Percentiles rank a stretch among this genome's conserved stretches.
Conservation (phyloP, 2,888 invertebrate genomes). For the Lypha dubia region DNA sequence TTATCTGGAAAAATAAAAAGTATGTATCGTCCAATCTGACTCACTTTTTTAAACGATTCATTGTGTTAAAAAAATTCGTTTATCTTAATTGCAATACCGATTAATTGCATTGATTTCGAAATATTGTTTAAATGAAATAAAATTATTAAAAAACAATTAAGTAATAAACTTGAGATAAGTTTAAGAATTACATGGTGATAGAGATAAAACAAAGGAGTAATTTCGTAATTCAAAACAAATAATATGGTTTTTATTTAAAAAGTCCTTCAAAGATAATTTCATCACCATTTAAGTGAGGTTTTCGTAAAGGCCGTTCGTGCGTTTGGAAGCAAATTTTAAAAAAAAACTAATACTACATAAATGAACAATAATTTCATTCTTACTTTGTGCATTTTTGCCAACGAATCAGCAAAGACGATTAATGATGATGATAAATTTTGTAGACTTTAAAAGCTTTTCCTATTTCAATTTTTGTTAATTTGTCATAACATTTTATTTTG, state of each 20-base stretch:
- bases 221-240: background rate
- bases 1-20: background rate
- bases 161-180: background rate
- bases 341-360: no score
- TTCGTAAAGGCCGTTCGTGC: background rate
- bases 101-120: slow-evolving; percentile 21
- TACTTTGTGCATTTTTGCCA: no score
- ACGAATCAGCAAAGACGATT: no score
- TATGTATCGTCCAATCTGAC: background rate
- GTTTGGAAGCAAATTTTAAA: background rate
- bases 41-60: background rate
- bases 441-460: no score
- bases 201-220: background rate
- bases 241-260: background rate
- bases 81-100: slow-evolving; percentile 7
- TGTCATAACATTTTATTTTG: no score
- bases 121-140: slow-evolving; percentile 10
- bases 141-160: background rate
- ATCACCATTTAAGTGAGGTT: background rate
- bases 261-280: background rate
- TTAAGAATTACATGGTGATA: background rate
- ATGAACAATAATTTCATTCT: no score
- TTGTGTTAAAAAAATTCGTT: background rate
- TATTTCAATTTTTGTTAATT: no score
- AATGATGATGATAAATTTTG: no score